Base-by-base conservation (phyloP, 2,113 vertebrate genomes). In the Silurus glanis region DNA sequence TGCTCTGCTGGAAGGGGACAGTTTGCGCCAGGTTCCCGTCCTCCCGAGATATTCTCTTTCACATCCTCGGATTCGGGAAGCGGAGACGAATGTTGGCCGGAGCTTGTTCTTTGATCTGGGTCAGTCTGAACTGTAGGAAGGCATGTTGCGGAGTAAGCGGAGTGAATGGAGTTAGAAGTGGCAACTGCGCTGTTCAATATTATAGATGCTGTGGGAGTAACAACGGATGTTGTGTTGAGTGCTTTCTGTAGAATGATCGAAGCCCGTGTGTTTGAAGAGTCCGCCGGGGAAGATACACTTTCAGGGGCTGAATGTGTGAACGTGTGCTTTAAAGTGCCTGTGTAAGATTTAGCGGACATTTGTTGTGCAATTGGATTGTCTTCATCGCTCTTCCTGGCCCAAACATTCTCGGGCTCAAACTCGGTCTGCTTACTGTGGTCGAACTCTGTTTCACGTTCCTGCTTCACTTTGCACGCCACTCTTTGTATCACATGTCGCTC, bases 401-500 rank as follows among this genome's bases (percentile, higher is more conserved):
- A 49, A 53, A 51, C 69, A 51, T 58, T 16, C 82, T 87, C 90
- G 86, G 92, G 92, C 93, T 94, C 96, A 92, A 85, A 95, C 59
- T 95, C 94, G 84, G 92, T 94, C 84, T 94, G 91, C 90, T 93
- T 95, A 95, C 93, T 86, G 95, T 89, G 88, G 96, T 95, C 88
- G 92, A 95, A 95, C 86, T 94, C 96, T 79, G 90, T 82, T 93
- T 96, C 96, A 83, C 95, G 94, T 92, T 97, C 97, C 86, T 95
- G 93, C 93, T 98, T 97, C 66, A 96, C 95, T 87, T 96, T 91
- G n/a, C 91, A 95, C 80, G 97, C 92, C 91, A 97, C 96, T 94
- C 97, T 96, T 90, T 97, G 98, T 92, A 97, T 98, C 91, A 98
- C 97, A 89, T 98, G 96, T 91, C 97, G 95, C 89, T 94, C 93